Base-by-base conservation (phyloP, 1,140 invertebrate species). In the Schlechtendalia chinensis region DNA sequence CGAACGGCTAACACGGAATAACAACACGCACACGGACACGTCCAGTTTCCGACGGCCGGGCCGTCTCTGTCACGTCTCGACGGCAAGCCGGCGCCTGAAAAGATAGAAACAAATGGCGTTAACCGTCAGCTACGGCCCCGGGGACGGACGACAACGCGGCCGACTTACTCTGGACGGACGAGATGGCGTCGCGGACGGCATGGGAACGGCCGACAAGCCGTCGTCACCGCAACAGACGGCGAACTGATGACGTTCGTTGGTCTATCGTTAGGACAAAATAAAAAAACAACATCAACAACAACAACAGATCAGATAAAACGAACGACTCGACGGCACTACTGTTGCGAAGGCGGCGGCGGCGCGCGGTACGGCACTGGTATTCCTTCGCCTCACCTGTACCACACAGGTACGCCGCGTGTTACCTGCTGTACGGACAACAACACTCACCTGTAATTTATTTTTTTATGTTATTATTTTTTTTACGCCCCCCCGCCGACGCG, bases 381-480 rank as follows among this genome's bases (percentile, higher is more conserved):
- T 79, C n/a, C 65, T 19, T 17, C 58, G 24, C 24, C 11, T 72
- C 69, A 72, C 69, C 69, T 72, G 69, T 54, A 47, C 22, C 1
- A 16, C 0, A 14, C 24, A 14, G 24, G 22, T 29, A 29, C 69
- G 53, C 47, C 69, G n/a, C 29, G 24, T n/a, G 27, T 54, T 69
- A 69, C 67, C 67, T 69, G 65, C n/a, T 39, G 32, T 39, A 39
- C 12, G n/a, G n/a, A n/a, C n/a, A n/a, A n/a, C n/a, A n/a, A 39
- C 39, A 47, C 54, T 72, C 69, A 72, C 69, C 69, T 72, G 69
- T 72, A 72, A 72, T 72, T 67, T 47, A 22, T 32, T 56, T 74
- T 74, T 75, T n/a, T n/a, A n/a, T n/a, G n/a, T n/a, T n/a, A n/a
- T n/a, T n/a, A n/a, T n/a, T n/a, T n/a, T n/a, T n/a, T n/a, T n/a